These are phyloP conservation scores for Hemicrepidius hirtus DNA, from an alignment of 2,888 invertebrate species.

Conservation along the genomic window DNA sequence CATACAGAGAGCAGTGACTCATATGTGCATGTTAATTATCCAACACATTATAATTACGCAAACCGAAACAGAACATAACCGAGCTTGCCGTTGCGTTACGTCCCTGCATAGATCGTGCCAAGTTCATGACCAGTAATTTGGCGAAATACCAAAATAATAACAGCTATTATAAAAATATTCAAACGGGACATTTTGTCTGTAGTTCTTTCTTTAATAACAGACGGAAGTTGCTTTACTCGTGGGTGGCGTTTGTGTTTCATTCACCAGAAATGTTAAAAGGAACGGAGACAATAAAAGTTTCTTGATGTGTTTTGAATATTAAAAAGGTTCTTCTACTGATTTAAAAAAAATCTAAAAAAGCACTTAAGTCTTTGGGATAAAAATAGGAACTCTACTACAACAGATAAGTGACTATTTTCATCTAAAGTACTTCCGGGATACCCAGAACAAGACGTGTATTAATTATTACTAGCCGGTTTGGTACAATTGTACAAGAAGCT, in stretches of 20 bases:
- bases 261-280: neutral
- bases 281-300: neutral
- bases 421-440: slow-evolving; percentile 3
- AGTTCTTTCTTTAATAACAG: neutral
- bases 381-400: neutral
- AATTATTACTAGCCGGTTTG: neutral
- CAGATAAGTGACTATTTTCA: neutral
- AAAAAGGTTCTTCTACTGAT: no score
- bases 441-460: neutral
- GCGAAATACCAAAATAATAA: slow-evolving; percentile 24
- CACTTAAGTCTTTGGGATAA: neutral
- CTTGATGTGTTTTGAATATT: no score
- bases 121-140: slow-evolving; percentile 22
- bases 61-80: slow-evolving; percentile 4
- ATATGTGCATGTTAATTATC: slow-evolving; percentile 26
- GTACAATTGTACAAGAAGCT: no score
- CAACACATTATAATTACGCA: slow-evolving; percentile 23
- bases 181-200: slow-evolving; percentile 6
- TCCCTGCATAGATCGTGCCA: neutral
- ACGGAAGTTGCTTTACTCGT: neutral
- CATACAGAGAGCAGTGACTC: slow-evolving; percentile 22
- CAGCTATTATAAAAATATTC: slow-evolving; percentile 10
- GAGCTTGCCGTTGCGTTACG: slow-evolving; percentile 10
- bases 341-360: no score
- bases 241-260: slow-evolving; percentile 1